Evolutionary conservation across 2,113 vertebrate genomes (phyloP).

Genomic region (Lepidothrix coronata): DNA sequence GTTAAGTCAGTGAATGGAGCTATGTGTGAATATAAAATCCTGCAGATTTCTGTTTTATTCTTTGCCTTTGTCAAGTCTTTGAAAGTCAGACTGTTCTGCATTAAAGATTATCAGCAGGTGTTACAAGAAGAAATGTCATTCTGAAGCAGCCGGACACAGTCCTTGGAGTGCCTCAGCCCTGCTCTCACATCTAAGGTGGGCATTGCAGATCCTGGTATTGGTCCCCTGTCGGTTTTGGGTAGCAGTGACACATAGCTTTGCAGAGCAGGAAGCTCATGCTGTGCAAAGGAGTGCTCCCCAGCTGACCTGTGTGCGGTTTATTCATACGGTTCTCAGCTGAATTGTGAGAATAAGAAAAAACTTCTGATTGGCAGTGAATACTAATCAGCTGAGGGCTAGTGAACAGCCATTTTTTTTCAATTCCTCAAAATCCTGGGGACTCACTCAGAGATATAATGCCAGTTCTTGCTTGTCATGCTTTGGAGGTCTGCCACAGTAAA

Average conservation of each 20-base stretch:
- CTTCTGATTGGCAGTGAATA: neutral
- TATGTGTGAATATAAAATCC: neutral
- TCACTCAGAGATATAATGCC: neutral
- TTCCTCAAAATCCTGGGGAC: neutral
- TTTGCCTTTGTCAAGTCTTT: neutral
- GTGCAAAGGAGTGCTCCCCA: neutral
- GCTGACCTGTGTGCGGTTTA: rapidly evolving
- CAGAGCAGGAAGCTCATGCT: neutral
- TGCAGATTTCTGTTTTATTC: neutral
- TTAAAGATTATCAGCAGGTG: neutral
- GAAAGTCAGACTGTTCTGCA: neutral
- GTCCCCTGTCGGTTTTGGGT: neutral
- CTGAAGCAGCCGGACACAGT: neutral
- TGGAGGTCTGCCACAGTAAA: neutral
- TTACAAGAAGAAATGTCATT: neutral
- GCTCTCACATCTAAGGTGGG: neutral
- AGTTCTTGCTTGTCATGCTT: rapidly evolving
- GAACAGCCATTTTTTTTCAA: neutral
- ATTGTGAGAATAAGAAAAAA: neutral
- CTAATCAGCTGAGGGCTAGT: neutral
- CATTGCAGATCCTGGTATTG: neutral
- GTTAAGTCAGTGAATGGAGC: neutral
- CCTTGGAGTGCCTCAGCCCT: neutral
- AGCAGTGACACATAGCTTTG: neutral
- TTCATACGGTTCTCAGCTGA: neutral